phyloP scores from a whole-genome alignment of 2,797 vertebrate species.

The Muraenolepis orangiensis region DNA sequence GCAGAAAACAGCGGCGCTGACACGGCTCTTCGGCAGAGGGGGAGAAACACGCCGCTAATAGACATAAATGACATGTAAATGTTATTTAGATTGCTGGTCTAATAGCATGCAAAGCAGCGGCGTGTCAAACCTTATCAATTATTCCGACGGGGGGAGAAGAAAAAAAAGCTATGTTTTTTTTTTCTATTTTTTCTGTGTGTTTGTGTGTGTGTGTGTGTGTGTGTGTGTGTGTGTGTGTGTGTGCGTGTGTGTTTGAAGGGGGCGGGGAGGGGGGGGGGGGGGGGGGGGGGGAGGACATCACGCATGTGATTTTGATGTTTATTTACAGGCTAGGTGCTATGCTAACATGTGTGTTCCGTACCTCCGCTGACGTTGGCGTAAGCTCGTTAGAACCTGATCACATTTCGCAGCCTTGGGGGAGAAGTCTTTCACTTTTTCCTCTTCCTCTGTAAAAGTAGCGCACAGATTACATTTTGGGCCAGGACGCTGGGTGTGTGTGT shows the following conservation, averaged over 20 bases:
- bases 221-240: slow-evolving; percentile 30
- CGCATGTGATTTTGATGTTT: no score
- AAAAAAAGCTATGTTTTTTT: no score
- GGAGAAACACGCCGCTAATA: slow-evolving; percentile 54
- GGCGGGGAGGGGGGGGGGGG: no score
- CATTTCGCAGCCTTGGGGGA: slow-evolving; percentile 44
- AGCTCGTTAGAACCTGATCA: slow-evolving; percentile 65
- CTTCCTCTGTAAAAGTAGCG: slow-evolving; percentile 20
- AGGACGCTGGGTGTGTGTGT: no score
- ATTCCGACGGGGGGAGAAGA: slow-evolving; percentile 48
- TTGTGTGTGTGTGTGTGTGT: no score
- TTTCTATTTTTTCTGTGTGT: no score
- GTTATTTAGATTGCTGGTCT: slow-evolving; percentile 69
- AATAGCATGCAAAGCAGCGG: slow-evolving; percentile 59
- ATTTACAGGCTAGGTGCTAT: slow-evolving; percentile 40
- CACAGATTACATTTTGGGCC: not conserved
- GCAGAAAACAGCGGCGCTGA: slow-evolving; percentile 48
- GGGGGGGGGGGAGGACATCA: no score
- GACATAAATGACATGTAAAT: slow-evolving; percentile 70
- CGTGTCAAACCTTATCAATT: slow-evolving; percentile 58
- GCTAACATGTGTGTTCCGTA: slow-evolving; percentile 40
- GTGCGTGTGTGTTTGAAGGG: slow-evolving; percentile 27
- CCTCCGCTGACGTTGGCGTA: slow-evolving; percentile 60
- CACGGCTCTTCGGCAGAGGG: slow-evolving; percentile 41
- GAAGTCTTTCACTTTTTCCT: slow-evolving; percentile 28